Base-by-base conservation (phyloP, 1,140 invertebrate genomes). In the Euwallacea fornicatus region DNA sequence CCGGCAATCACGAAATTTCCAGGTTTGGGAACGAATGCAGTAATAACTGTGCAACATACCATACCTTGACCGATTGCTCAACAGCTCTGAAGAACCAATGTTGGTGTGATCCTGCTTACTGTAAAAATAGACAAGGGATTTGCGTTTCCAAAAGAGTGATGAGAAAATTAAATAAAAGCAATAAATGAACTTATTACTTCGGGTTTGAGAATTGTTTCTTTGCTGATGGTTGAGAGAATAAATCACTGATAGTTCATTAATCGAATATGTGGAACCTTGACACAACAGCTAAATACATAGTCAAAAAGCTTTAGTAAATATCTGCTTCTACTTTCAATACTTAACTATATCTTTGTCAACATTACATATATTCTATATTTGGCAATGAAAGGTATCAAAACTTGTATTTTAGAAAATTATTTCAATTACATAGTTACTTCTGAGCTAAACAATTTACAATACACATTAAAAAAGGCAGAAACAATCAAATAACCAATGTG, bases 11-110 rank as follows among this genome's bases (percentile, higher is more conserved):
- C 44, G 56, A 60, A 60, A 10, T 47, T 47, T 47, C 66, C 13
- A 47, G 56, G 50, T 68, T 41, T 42, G 13, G 21, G 8, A 68
- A 68, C 33, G 16, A 68, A 53, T 68, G 66, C 33, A 58, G 43
- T 4, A 61, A 59, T 13, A 42, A 47, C 10, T 68, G 66, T 46
- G 44, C 44, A 2, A 68, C 66, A 2, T 65, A 10, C 16, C 53
- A 58, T 13, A 44, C 44, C 2, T 15, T 55, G 10, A 61, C 42
- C 41, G 10, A 59, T 15, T 68, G 66, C 13, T n/a, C 66, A 41
- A 21, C 10, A 7, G 8, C 50, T 21, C 15, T 68, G 15, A 10
- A 7, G 10, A 41, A 47, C 4, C 41, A 46, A 11, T 68, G 66
- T 61, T 68, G 58, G 55, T 68, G 66, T 33, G 8, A n/a, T 10